Percentiles rank a stretch among this genome's conserved stretches.
phyloP scores from a whole-genome alignment of 2,888 invertebrate genomes.

The Seladonia tumulorum region DNA sequence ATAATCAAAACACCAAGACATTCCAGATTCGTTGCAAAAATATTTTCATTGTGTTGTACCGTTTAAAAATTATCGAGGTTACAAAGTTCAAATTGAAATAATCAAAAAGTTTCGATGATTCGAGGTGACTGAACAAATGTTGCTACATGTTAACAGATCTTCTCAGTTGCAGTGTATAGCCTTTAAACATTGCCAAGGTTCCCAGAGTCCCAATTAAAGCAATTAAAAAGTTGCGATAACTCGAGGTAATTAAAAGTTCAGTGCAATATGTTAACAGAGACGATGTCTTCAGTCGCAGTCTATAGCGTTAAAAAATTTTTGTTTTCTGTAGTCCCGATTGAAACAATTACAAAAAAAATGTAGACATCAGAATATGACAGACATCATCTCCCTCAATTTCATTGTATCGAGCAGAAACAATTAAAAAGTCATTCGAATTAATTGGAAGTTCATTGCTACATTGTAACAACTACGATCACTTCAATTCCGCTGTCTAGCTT shows the following conservation, averaged over 20 bases:
- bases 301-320: background rate
- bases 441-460: background rate
- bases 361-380: background rate
- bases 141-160: conserved; percentile 6
- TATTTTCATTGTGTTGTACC: too few species aligned
- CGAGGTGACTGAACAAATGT: background rate
- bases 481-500: background rate
- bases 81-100: background rate
- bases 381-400: background rate
- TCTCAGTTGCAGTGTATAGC: conserved; percentile 6
- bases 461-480: background rate
- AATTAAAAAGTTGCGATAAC: conserved; percentile 1
- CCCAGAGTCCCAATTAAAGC: background rate
- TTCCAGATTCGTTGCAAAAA: background rate
- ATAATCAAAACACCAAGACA: background rate
- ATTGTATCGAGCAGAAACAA: background rate
- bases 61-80: too few species aligned
- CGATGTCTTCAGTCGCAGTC: background rate
- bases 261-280: background rate
- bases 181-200: background rate
- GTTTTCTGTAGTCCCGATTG: background rate
- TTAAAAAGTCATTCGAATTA: background rate
- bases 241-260: conserved; percentile 6
- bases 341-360: background rate
- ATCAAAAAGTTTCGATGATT: background rate